phyloP scores from a whole-genome alignment of 2,888 invertebrate genomes.

The Drosophila kokeensis region DNA sequence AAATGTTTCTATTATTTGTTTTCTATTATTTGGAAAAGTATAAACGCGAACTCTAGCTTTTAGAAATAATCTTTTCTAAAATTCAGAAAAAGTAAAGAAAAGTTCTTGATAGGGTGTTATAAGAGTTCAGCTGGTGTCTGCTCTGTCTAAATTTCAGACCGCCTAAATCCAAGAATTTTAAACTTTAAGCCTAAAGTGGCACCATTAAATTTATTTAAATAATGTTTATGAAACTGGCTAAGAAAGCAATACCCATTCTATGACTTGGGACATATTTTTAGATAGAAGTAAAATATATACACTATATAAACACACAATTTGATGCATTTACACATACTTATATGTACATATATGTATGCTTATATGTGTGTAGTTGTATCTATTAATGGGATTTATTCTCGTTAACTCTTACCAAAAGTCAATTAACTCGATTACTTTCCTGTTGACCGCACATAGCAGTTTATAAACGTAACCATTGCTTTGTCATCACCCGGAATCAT shows the following conservation, averaged over 20 bases:
- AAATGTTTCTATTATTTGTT: too few species aligned
- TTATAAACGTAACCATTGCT: conserved; percentile 34
- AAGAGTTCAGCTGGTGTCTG: too few species aligned
- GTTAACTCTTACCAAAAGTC: conserved; percentile 26
- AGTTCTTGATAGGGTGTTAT: too few species aligned
- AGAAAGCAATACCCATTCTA: neutral
- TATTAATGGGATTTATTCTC: conserved; percentile 10
- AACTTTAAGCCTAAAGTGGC: neutral
- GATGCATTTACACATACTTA: neutral
- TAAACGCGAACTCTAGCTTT: too few species aligned
- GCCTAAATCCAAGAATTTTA: neutral
- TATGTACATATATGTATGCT: neutral
- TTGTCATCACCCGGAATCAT: conserved; percentile 23
- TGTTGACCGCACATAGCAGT: conserved; percentile 24
- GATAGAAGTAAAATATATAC: neutral
- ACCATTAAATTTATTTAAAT: neutral
- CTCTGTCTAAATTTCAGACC: too few species aligned
- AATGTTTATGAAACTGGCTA: neutral
- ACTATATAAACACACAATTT: neutral
- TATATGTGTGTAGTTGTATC: neutral
- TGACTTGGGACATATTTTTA: neutral
- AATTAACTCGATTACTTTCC: conserved; percentile 34
- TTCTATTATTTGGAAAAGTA: too few species aligned
- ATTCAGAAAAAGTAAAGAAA: too few species aligned
- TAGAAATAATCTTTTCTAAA: too few species aligned